phyloP scores from a whole-genome alignment of 92 coral and sea anemone genomes.

The Parazoanthus darwini region DNA sequence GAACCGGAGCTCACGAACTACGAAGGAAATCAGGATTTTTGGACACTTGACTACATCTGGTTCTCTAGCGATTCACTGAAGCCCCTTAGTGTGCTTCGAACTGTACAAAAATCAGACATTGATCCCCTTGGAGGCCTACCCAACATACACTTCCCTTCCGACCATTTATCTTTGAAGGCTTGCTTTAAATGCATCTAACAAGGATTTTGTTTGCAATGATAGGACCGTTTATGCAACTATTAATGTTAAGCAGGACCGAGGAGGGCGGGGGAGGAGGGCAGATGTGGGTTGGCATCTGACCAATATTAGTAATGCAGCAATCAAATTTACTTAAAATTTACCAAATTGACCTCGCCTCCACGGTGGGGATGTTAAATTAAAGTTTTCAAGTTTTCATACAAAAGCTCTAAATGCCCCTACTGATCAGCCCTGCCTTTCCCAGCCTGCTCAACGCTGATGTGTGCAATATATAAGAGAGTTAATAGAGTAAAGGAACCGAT shows the following conservation, averaged over 20 bases:
- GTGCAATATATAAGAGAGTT: too few species aligned
- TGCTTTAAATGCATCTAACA: slow-evolving; percentile 46
- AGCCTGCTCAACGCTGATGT: too few species aligned
- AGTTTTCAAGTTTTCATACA: too few species aligned
- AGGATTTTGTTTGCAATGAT: neutral
- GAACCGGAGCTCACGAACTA: slow-evolving; percentile 69
- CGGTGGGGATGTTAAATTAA: too few species aligned
- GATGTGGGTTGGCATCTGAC: too few species aligned
- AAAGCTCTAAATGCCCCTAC: too few species aligned
- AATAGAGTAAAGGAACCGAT: too few species aligned
- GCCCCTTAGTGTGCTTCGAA: slow-evolving; percentile 62
- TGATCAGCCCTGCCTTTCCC: too few species aligned
- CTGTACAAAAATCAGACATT: slow-evolving; percentile 53
- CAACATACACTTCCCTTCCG: slow-evolving; percentile 73
- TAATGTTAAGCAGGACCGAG: neutral
- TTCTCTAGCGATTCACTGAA: slow-evolving; percentile 59
- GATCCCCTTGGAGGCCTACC: slow-evolving; percentile 62
- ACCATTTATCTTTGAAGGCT: slow-evolving; percentile 79
- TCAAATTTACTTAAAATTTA: too few species aligned
- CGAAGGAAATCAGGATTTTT: slow-evolving; percentile 56
- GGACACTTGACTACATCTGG: slow-evolving; percentile 88
- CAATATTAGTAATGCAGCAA: too few species aligned
- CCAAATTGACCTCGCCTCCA: too few species aligned
- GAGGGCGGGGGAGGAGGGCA: too few species aligned
- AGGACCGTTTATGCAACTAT: neutral